Percentiles rank a stretch among this genome's conserved stretches.
phyloP scores from a whole-genome alignment of 1,140 invertebrate genomes.

The Drosophila ironensis region DNA sequence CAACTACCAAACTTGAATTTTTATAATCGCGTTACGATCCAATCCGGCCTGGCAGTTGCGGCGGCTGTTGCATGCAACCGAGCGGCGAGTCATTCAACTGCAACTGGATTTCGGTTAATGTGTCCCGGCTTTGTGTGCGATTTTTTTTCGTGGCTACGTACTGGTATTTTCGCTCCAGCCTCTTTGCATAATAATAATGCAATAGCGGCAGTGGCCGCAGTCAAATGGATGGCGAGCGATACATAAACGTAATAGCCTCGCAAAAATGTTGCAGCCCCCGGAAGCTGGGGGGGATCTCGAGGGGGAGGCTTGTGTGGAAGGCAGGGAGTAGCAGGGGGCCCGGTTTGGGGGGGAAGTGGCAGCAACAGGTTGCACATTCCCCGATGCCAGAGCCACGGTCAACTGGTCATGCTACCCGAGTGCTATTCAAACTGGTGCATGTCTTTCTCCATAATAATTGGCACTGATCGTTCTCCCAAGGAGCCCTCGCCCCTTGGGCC shows the following conservation, averaged over 20 bases:
- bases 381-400: constrained; percentile 54
- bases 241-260: constrained; percentile 38
- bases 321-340: not conserved
- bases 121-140: constrained; percentile 35
- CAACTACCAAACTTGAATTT: constrained; percentile 38
- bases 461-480: not conserved
- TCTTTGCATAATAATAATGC: constrained; percentile 72
- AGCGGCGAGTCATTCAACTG: constrained; percentile 76
- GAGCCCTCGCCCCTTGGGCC: not conserved
- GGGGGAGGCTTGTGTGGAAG: not conserved
- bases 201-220: constrained; percentile 36
- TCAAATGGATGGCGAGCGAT: constrained; percentile 30
- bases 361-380: not conserved
- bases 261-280: constrained; percentile 42
- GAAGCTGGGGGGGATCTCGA: constrained; percentile 7
- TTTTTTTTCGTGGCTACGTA: too few species aligned
- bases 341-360: not conserved
- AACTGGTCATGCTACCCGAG: constrained; percentile 46
- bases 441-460: constrained; percentile 6
- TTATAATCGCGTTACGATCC: constrained; percentile 44
- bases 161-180: too few species aligned
- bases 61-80: constrained; percentile 41
- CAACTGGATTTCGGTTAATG: constrained; percentile 74
- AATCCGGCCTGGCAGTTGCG: constrained; percentile 13
- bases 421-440: constrained; percentile 10